Evolutionary conservation across 2,797 vertebrate genomes (phyloP), one percentile per base, ranked within the genome.

Genomic region (Serranus cabrilla): DNA sequence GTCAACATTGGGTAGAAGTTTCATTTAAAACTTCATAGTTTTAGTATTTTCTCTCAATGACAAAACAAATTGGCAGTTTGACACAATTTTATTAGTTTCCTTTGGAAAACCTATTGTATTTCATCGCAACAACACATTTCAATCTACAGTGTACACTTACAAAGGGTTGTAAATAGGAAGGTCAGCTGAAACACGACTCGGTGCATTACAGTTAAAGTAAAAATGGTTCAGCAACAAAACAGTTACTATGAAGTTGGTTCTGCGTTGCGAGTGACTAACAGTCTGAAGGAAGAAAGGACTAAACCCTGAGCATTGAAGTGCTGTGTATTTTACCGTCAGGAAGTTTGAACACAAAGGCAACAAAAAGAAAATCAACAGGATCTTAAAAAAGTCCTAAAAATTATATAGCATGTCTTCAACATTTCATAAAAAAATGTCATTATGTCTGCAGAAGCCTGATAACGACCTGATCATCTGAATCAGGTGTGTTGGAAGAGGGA

Each of bases 31-130:
- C 27, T 27, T 27, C 27, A 27, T 27, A 27, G 27, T 27, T 27
- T 27, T 3, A 27, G 27, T 27, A 27, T 27, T 27, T 27, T 34
- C 34, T 5, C 8, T 34, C 11, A 39, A 1, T 50, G 12, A 57
- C 17, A 23, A 20, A 37, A 54, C 50, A 61, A 56, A 1, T 47
- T 6, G 13, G 72, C 60, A 76, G 64, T 86, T 90, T 79, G 55
- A 93, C 82, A 93, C 93, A 93, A 91, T 96, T 98, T 98, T 97
- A 98, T 99, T 99, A 93, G 89, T 89, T 88, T 92, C 85, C 86
- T 91, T 87, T 96, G 95, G 96, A 97, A 96, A 97, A 97, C 94
- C 94, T 94, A 94, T 95, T 93, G 91, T 94, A 94, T 95, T 95
- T 95, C 94, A 93, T 95, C 91, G 93, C 93, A 96, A 91, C 84